Conservation (phyloP, 2,797 vertebrate genomes). For the Myotis daubentonii region DNA sequence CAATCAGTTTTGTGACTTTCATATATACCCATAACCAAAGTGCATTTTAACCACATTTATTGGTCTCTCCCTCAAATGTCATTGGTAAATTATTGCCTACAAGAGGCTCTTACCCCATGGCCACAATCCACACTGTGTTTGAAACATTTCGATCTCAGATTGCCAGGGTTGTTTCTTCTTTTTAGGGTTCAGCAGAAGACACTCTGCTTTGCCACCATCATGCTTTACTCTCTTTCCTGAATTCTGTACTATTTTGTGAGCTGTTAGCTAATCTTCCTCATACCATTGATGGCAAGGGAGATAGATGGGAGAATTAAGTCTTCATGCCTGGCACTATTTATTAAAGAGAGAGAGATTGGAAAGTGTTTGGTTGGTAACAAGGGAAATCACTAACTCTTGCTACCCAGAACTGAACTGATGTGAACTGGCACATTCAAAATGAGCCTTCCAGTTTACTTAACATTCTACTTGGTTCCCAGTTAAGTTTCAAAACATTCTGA, state of each 20-base stretch:
- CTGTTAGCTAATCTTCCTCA: background rate
- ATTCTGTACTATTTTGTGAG: background rate
- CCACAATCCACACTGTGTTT: background rate
- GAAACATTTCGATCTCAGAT: background rate
- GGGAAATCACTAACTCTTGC: background rate
- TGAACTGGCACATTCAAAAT: background rate
- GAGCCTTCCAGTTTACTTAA: constrained; percentile 43
- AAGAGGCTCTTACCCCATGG: background rate
- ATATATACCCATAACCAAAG: background rate
- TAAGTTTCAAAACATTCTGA: constrained; percentile 48
- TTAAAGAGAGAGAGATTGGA: background rate
- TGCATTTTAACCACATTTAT: background rate
- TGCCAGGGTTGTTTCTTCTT: background rate
- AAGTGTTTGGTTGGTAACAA: constrained; percentile 28
- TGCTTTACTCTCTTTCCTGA: background rate
- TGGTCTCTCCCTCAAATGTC: background rate
- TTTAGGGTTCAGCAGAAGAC: background rate
- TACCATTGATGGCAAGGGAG: background rate
- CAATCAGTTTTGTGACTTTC: background rate
- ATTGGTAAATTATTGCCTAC: background rate
- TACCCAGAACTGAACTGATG: constrained; percentile 33
- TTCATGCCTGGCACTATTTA: background rate
- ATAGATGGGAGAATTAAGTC: background rate
- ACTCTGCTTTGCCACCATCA: background rate
- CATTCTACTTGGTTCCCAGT: constrained; percentile 21